Percentiles rank a stretch among this genome's conserved stretches.
Evolutionary conservation across 1,140 invertebrate genomes (phyloP).

Genomic region (Formica exsecta): DNA sequence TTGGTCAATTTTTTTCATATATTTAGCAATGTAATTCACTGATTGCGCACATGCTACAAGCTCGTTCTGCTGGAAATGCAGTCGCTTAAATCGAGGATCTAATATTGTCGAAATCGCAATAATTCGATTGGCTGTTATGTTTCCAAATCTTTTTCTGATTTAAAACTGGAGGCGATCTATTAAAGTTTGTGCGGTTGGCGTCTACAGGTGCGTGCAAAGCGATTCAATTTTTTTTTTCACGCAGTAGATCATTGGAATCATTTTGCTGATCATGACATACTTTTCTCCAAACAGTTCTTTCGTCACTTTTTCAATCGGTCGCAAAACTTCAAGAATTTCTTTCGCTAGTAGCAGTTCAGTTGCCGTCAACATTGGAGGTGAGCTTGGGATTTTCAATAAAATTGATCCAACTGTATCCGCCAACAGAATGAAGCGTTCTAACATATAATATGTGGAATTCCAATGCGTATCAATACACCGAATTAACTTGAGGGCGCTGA

Average conservation of each 20-base stretch:
- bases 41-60: neutral
- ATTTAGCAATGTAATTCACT: constrained; percentile 1
- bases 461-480: too few relatives aligned
- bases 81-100: neutral
- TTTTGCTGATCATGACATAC: neutral
- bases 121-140: constrained; percentile 2
- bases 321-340: neutral
- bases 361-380: neutral
- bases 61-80: neutral
- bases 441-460: neutral
- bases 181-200: neutral
- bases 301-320: neutral
- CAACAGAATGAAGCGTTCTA: neutral
- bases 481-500: too few relatives aligned
- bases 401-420: neutral
- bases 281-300: neutral
- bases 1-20: neutral
- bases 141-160: neutral
- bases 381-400: constrained; percentile 4
- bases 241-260: constrained; percentile 2
- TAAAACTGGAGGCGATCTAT: neutral
- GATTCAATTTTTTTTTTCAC: neutral
- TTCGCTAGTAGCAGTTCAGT: neutral
- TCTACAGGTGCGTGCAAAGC: neutral
- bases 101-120: constrained; percentile 4